Evolutionary conservation across 2,888 invertebrate species (phyloP), one percentile per base, ranked within the genome.

Genomic region (Noctua fimbriata): DNA sequence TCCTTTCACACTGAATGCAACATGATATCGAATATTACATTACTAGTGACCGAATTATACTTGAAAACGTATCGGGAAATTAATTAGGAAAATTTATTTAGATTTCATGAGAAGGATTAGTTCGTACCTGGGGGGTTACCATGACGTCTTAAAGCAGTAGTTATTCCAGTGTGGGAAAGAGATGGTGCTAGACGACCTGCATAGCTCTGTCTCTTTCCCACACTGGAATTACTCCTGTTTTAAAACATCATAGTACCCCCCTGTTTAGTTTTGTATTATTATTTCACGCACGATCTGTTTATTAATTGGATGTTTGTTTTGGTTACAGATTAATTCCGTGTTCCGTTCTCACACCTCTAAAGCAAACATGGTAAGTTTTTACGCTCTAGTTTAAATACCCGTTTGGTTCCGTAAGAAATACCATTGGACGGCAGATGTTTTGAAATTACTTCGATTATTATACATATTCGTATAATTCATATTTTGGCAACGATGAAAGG

Each of bases 11-110:
- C 80, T 76, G 88, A 88, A 81, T 84, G 86, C 86, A 87, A 90
- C 88, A 89, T 89, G 90, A 91, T 91, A 90, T 87, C 88, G 88
- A 88, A 92, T 92, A 93, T 93, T 92, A 91, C 90, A 91, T 93
- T 93, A 92, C 83, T 74, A 78, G 72, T 73, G 49, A 65, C 71
- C 76, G 79, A 84, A 87, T 86, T 85, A 73, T 79, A 85, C 76
- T 77, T 82, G 84, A 78, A 79, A 85, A 79, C 66, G 63, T 79
- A 74, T 58, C n/a, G 52, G 79, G 67, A 75, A 76, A 83, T 77
- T 85, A 73, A 86, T 82, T 75, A 71, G 32, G 52, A 71, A 73
- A 74, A 81, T 75, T 83, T 14, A 55, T 76, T 86, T 41, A 24
- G n/a, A n/a, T n/a, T n/a, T n/a, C n/a, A n/a, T n/a, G n/a, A n/a